Evolutionary conservation across 2,888 invertebrate species (phyloP), one percentile per base, ranked within the genome.

Genomic region (Sicus ferrugineus): DNA sequence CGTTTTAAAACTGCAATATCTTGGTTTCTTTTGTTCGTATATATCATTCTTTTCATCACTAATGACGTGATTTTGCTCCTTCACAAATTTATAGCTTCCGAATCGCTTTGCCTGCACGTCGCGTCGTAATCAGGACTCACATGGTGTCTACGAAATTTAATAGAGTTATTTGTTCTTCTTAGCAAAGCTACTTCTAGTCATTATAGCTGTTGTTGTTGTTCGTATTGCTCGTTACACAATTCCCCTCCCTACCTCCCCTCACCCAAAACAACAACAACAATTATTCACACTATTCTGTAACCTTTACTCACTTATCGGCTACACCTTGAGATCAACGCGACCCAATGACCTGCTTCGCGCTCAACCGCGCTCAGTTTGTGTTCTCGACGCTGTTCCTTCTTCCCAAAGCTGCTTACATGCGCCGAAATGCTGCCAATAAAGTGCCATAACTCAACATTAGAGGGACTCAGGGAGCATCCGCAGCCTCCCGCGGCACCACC

Each of bases 381-480:
- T 56, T 56, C 16, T 42, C 6, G 62, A 14, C 30, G 62, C 23
- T 16, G 48, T 23, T 6, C n/a, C n/a, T n/a, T 21, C 34, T 16
- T 42, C 42, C 56, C 42, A 58, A 66, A 56, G 66, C 66, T 56
- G 26, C 58, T 66, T 56, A 56, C 28, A 56, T 48, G n/a, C n/a
- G n/a, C n/a, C 66, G 30, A 42, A 56, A 46, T 46, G 56, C 38
- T 58, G 66, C 56, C 66, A 66, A 66, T 66, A 56, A 58, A 56
- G 38, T 28, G 66, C 80, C 80, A 80, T 77, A 76, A 77, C 73
- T 68, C 59, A 70, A 68, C 66, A 70, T 65, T 34, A 59, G 34
- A 48, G 52, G 38, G 58, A 23, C 54, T 46, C 30, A 75, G 78
- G 80, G n/a, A 46, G 30, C 34, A 28, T n/a, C n/a, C n/a, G n/a